These are phyloP conservation scores for Enchytraeus crypticus DNA, from an alignment of 2,888 invertebrate genomes.

Conservation along the genomic window DNA sequence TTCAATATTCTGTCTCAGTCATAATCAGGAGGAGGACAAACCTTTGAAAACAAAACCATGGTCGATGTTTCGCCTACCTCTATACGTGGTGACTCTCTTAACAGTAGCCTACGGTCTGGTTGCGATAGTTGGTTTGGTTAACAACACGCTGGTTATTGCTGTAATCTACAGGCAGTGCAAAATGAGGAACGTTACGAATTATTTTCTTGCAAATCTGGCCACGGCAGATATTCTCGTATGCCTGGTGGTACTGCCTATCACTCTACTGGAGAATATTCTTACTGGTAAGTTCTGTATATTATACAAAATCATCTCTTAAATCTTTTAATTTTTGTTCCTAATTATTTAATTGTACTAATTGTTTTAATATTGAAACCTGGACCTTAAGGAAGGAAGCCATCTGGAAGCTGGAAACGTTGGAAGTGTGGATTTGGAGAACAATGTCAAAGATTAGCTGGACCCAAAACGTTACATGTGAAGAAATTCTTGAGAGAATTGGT, in stretches of 20 bases:
- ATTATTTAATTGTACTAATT: no score
- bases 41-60: neutral
- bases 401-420: no score
- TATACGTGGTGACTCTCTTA: conserved; percentile 14
- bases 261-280: conserved; percentile 18
- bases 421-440: no score
- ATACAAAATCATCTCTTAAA: no score
- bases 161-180: conserved; percentile 18
- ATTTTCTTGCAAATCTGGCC: conserved; percentile 24
- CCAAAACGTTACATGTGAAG: no score
- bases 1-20: no score
- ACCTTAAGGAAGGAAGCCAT: no score
- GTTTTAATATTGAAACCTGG: no score
- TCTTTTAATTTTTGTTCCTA: no score
- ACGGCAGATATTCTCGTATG: conserved; percentile 22
- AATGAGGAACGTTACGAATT: conserved; percentile 23
- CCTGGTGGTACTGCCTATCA: conserved; percentile 20
- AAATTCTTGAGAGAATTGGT: no score
- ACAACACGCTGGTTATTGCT: conserved; percentile 19
- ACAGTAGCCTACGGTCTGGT: conserved; percentile 16
- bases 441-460: no score
- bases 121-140: conserved; percentile 18
- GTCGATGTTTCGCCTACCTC: neutral
- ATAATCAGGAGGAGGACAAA: no score
- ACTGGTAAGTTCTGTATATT: conserved; percentile 13